Evolutionary conservation across 1,140 invertebrate species (phyloP).

Genomic region (Thalassaphorura encarpata): DNA sequence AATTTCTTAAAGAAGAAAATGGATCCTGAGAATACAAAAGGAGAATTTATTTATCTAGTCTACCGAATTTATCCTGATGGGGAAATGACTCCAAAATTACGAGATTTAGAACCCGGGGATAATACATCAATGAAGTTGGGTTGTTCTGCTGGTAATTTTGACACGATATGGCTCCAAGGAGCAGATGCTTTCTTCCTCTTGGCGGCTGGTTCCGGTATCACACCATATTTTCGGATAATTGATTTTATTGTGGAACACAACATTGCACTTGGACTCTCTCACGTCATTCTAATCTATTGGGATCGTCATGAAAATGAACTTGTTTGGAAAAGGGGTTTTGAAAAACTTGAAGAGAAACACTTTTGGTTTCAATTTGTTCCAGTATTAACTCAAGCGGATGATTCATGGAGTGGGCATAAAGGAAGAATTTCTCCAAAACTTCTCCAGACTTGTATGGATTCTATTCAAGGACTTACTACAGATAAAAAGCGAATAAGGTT

Average conservation of each 20-base stretch:
- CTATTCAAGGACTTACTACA: not conserved
- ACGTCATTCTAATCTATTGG: conserved; percentile 1
- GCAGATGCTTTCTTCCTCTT: conserved; percentile 4
- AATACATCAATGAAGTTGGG: not conserved
- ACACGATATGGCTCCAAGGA: not conserved
- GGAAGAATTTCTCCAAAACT: not conserved
- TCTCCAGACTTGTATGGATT: not conserved
- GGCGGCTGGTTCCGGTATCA: conserved; percentile 14
- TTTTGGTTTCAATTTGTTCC: conserved; percentile 4
- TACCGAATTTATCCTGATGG: conserved; percentile 17
- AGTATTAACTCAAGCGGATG: conserved; percentile 1
- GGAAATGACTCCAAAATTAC: conserved; percentile 3
- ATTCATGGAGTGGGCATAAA: conserved; percentile 1
- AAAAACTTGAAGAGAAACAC: not conserved
- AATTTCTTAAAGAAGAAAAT: not conserved
- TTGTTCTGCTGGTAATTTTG: conserved; percentile 2
- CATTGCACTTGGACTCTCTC: not conserved
- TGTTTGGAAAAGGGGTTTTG: conserved; percentile 3
- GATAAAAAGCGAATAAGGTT: not conserved
- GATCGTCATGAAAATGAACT: not conserved
- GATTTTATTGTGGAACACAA: conserved; percentile 7
- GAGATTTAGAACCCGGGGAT: not conserved
- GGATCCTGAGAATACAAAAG: not conserved
- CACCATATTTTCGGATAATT: conserved; percentile 9
- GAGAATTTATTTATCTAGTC: conserved; percentile 10